Evolutionary conservation across 1,140 invertebrate species (phyloP), one percentile per base, ranked within the genome.

Genomic region (Rhagoletis zephyria): DNA sequence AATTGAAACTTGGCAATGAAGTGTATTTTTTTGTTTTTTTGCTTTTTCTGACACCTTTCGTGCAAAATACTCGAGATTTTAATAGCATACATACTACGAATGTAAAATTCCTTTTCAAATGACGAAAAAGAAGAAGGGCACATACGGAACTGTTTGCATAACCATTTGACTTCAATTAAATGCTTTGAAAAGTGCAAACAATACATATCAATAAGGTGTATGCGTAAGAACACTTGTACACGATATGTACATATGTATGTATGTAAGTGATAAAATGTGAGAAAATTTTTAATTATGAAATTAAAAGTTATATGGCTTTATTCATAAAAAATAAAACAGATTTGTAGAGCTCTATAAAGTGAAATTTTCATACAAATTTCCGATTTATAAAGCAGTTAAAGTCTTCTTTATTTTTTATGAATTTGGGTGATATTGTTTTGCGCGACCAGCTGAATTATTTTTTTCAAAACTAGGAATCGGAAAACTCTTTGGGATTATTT

Each of bases 121-220:
- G 30, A 30, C 30, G 30, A 30, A 30, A 30, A 74, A 45, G 40
- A 74, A 74, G 42, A 45, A 14, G 42, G 40, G 67, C 14, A 3
- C 14, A 74, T 74, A 74, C 67, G 40, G 45, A 74, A 74, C 42
- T n/a, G 67, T 74, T 74, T 45, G 67, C 67, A 74, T 74, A 74
- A 74, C 45, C 67, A 74, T 48, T 74, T 74, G 42, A 14, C 67
- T 74, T 74, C 67, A 74, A 74, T 48, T 74, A 74, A 74, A 74
- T 16, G 42, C 10, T n/a, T 74, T 42, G 0, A 74, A 70, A 70
- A 45, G 42, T 70, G 14, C 42, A 4, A 4, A 40, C 45, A 42
- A 5, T 45, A 48, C 12, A n/a, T 45, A 16, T 74, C 16, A 16
- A 67, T 40, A 42, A 74, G 67, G 67, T 14, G 42, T 45, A 74